Base-by-base conservation (phyloP, 2,113 vertebrate genomes). In the Phainopepla nitens region DNA sequence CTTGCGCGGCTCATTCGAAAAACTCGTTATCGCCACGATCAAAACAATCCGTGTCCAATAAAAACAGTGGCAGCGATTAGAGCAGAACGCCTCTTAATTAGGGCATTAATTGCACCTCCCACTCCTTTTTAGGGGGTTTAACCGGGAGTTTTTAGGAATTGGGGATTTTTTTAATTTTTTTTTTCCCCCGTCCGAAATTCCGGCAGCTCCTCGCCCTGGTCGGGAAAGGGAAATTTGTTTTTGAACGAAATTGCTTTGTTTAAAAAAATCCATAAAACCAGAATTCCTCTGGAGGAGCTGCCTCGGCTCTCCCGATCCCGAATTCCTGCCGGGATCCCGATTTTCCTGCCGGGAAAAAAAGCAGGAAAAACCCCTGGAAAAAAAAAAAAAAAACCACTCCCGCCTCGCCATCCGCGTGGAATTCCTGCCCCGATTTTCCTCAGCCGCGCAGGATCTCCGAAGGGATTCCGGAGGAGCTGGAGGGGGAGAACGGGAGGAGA, bases 221-320 rank as follows among this genome's bases (percentile, higher is more conserved):
- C 45, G 49, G 49, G 7, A 33, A 45, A 41, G 8, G 14, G 23
- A 18, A 35, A 18, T 28, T 51, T 28, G 28, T 53, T 53, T 16
- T 53, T 53, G 14, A 42, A 42, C 13, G 42, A 15, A 42, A 42
- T 42, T 42, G 13, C 19, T 77, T 39, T 39, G 39, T 39, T n/a
- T n/a, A n/a, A n/a, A n/a, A n/a, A n/a, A n/a, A n/a, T n/a, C n/a
- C n/a, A n/a, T n/a, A n/a, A n/a, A n/a, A n/a, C n/a, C n/a, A n/a
- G n/a, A n/a, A n/a, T n/a, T 75, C 47, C 11, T 69, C 41, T 1
- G 51, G 41, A 76, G 71, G 42, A 56, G 9, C 6, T 12, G 9
- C 35, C 28, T 57, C 35, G 24, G 36, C 0, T 0, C 8, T 0
- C n/a, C n/a, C n/a, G n/a, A n/a, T n/a, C n/a, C n/a, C n/a, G n/a